Evolutionary conservation across 1,140 invertebrate species (phyloP).

Genomic region (Cataglyphis hispanica): DNA sequence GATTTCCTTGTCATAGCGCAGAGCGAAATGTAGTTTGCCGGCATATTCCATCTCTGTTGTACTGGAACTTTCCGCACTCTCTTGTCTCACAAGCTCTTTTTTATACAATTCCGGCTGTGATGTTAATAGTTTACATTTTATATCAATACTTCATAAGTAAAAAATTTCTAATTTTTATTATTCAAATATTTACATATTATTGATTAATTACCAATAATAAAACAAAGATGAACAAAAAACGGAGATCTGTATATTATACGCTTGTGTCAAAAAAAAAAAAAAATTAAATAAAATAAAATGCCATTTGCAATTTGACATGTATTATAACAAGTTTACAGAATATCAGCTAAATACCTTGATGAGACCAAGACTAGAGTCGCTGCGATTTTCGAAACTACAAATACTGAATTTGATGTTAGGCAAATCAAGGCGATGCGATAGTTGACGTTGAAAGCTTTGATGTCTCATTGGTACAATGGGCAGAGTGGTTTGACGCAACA

Average conservation of each 20-base stretch:
- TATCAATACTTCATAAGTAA: neutral
- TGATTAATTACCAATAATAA: neutral
- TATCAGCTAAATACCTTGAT: conserved; percentile 87
- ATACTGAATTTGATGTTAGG: conserved; percentile 92
- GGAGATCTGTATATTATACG: neutral
- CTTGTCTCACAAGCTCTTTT: conserved; percentile 90
- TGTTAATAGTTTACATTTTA: neutral
- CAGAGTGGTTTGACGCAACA: conserved; percentile 92
- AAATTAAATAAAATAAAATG: conserved; percentile 3
- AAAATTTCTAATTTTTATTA: neutral
- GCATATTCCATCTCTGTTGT: conserved; percentile 90
- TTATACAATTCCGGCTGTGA: conserved; percentile 93
- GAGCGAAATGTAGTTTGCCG: conserved; percentile 92
- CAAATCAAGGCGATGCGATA: conserved; percentile 91
- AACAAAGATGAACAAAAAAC: neutral
- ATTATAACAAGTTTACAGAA: neutral
- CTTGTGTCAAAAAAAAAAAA: conserved; percentile 16
- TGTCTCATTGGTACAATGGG: conserved; percentile 93
- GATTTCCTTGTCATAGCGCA: conserved; percentile 92
- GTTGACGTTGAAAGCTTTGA: conserved; percentile 92
- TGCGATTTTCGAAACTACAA: conserved; percentile 89
- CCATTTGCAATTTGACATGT: neutral
- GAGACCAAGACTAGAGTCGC: conserved; percentile 89
- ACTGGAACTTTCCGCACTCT: conserved; percentile 90
- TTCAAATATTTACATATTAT: neutral